Conservation (phyloP, 2,888 invertebrate genomes). For the Panzeria rudis region DNA sequence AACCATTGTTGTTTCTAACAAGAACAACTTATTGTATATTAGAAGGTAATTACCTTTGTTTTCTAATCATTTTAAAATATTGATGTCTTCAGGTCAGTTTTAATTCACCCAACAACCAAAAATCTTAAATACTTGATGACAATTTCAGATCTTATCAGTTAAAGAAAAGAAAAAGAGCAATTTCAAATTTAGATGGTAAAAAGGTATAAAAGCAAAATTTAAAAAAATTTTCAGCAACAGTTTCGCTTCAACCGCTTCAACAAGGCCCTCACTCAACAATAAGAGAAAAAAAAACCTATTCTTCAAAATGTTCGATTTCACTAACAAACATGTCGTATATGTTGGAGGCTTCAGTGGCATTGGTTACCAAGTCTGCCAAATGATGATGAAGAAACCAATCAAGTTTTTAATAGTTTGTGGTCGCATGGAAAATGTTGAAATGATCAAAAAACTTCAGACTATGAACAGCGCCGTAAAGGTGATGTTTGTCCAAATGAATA, state of each 20-base stretch:
- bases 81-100: conserved; percentile 28
- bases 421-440: conserved; percentile 80
- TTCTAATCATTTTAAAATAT: background rate
- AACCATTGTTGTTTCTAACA: background rate
- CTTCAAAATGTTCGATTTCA: conserved; percentile 79
- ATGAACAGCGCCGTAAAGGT: conserved; percentile 76
- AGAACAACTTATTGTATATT: background rate
- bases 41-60: conserved; percentile 9
- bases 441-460: conserved; percentile 79
- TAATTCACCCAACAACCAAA: conserved; percentile 22
- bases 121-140: conserved; percentile 31
- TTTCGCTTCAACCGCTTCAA: conserved; percentile 20
- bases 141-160: conserved; percentile 22
- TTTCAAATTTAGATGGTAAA: background rate
- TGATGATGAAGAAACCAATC: conserved; percentile 79
- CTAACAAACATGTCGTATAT: conserved; percentile 80
- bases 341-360: conserved; percentile 80
- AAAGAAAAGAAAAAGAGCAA: background rate
- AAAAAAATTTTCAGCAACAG: conserved; percentile 10
- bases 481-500: conserved; percentile 79
- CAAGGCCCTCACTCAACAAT: background rate
- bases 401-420: conserved; percentile 79
- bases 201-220: conserved; percentile 38
- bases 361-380: conserved; percentile 79
- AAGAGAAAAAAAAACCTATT: background rate